Conservation (phyloP, 1,140 invertebrate genomes). For the Streblospio benedicti region DNA sequence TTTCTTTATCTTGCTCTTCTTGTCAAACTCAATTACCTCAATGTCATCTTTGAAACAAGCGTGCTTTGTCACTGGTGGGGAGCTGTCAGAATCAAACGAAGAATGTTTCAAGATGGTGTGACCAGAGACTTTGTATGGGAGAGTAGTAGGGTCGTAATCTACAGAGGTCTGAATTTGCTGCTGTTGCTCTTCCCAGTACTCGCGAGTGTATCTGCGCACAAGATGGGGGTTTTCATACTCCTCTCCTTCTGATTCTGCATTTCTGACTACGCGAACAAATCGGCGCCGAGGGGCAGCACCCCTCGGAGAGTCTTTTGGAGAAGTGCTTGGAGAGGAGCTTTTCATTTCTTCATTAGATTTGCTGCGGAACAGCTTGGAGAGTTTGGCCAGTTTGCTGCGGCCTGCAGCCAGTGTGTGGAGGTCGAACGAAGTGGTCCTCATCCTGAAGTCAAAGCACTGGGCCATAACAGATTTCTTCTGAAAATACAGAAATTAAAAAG, state of each 20-base stretch:
- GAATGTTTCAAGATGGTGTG: constrained; percentile 9
- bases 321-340: neutral
- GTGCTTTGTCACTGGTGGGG: constrained; percentile 6
- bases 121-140: constrained; percentile 4
- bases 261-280: neutral
- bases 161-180: neutral
- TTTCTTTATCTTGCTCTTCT: constrained; percentile 8
- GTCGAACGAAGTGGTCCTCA: constrained; percentile 5
- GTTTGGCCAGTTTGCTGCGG: neutral
- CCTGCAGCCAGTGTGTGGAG: neutral
- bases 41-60: constrained; percentile 12
- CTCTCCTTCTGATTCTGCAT: neutral
- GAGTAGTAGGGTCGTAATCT: neutral
- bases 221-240: constrained; percentile 11
- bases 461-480: too few species aligned
- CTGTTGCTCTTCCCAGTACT: neutral
- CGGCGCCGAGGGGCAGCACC: neutral
- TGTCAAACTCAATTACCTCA: constrained; percentile 11
- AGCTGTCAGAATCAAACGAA: constrained; percentile 3
- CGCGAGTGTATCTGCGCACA: constrained; percentile 5
- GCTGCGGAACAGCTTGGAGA: constrained; percentile 5
- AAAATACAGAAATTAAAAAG: too few species aligned
- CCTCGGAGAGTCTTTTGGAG: neutral
- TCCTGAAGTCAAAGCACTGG: constrained; percentile 10
- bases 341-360: neutral